These are phyloP conservation scores for Bubo blakistoni DNA, from an alignment of 2,113 vertebrate species.

Conservation along the genomic window DNA sequence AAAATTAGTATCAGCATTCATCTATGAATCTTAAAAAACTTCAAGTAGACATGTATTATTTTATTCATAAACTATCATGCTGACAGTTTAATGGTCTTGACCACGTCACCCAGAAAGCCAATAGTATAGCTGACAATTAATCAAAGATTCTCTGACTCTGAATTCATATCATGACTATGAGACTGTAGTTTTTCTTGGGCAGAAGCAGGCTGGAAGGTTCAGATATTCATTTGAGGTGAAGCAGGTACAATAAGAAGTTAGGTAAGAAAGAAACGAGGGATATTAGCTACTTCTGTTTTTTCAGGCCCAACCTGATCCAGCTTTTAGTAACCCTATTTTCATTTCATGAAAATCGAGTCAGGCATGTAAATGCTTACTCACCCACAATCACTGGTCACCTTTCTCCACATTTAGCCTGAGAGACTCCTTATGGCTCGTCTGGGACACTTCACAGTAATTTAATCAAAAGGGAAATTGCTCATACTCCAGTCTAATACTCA, in stretches of 20 bases:
- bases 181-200: not conserved
- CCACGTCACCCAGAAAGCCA: not conserved
- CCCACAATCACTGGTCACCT: not conserved
- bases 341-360: not conserved
- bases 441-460: not conserved
- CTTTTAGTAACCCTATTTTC: not conserved
- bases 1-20: not conserved
- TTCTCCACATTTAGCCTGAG: not conserved
- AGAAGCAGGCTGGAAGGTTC: not conserved
- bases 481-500: not conserved
- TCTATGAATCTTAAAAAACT: not conserved
- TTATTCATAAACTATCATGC: not conserved
- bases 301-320: not conserved
- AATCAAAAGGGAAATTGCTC: not conserved
- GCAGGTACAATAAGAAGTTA: not conserved
- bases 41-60: not conserved
- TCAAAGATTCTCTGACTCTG: not conserved
- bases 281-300: not conserved
- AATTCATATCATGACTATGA: not conserved
- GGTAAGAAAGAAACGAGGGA: not conserved
- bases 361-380: not conserved
- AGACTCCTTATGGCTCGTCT: not conserved
- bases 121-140: not conserved
- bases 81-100: not conserved
- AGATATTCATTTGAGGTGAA: not conserved